Conservation (phyloP, 1,140 invertebrate species). For the Ceratina calcarata region DNA sequence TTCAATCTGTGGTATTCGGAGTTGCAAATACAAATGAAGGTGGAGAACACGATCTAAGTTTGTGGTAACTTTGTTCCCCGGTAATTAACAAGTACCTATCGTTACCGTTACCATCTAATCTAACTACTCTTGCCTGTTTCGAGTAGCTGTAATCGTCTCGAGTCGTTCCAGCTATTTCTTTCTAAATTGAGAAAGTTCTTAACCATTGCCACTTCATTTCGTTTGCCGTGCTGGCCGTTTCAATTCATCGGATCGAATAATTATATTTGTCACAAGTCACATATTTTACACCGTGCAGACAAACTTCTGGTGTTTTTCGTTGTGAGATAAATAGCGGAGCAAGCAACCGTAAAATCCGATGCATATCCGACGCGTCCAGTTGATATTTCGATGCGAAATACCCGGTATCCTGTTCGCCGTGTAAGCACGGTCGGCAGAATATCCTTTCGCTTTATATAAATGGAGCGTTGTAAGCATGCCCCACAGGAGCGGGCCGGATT, state of each 20-base stretch:
- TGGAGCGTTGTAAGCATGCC: constrained; percentile 77
- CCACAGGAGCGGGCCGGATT: constrained; percentile 75
- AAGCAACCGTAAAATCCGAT: background rate
- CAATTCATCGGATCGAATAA: background rate
- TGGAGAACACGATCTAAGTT: too few relatives aligned
- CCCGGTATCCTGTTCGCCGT: constrained; percentile 29
- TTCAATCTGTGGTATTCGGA: too few relatives aligned
- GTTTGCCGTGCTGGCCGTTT: background rate
- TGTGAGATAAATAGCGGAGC: background rate
- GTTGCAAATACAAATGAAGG: too few relatives aligned
- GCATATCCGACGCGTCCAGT: background rate
- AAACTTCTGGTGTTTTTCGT: background rate
- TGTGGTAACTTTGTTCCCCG: too few relatives aligned
- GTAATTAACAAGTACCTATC: too few relatives aligned
- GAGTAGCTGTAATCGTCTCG: background rate
- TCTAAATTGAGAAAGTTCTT: background rate
- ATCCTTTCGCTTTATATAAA: constrained; percentile 78
- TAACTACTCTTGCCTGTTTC: too few relatives aligned
- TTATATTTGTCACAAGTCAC: too few relatives aligned
- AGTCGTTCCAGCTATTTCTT: background rate
- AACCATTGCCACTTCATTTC: too few relatives aligned
- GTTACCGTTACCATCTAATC: too few relatives aligned
- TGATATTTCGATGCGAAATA: constrained; percentile 3
- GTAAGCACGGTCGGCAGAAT: constrained; percentile 58
- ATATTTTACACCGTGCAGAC: background rate